Conservation (phyloP, 1,140 invertebrate species). For the Varroa destructor region DNA sequence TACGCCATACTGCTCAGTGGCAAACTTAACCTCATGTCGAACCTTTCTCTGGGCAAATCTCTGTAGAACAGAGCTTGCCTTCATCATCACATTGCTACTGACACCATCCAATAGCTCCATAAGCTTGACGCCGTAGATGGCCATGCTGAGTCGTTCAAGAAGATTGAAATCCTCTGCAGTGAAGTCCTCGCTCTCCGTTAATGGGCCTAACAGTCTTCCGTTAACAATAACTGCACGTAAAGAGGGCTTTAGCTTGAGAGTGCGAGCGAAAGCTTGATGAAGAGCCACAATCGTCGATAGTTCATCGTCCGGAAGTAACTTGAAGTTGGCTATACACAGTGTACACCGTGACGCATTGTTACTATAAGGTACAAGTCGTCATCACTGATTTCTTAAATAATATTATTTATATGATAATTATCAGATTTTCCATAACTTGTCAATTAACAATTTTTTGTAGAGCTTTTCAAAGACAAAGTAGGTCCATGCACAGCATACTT, state of each 20-base stretch:
- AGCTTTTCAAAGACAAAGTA: too few relatives aligned
- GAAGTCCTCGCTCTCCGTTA: conserved; percentile 61
- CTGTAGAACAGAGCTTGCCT: conserved; percentile 42
- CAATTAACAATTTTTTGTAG: too few relatives aligned
- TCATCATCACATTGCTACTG: conserved; percentile 46
- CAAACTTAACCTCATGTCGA: conserved; percentile 40
- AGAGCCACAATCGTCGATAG: conserved; percentile 30
- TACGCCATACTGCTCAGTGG: not conserved
- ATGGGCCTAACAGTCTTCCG: conserved; percentile 69
- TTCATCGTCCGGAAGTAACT: not conserved
- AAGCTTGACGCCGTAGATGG: conserved; percentile 63
- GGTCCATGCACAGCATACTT: too few relatives aligned
- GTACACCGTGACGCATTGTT: not conserved
- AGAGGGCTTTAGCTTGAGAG: conserved; percentile 45
- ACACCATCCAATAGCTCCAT: conserved; percentile 49
- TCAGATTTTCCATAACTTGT: too few relatives aligned
- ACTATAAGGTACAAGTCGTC: too few relatives aligned
- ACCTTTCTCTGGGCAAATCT: conserved; percentile 39
- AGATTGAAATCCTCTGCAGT: conserved; percentile 78
- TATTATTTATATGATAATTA: too few relatives aligned
- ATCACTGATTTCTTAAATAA: too few relatives aligned
- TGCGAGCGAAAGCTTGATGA: conserved; percentile 44
- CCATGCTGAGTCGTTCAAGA: conserved; percentile 63
- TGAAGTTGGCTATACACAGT: conserved; percentile 15
- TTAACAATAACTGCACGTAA: conserved; percentile 64